Conservation (phyloP, 2,888 invertebrate species). For the Aproaerema taeniolella region DNA sequence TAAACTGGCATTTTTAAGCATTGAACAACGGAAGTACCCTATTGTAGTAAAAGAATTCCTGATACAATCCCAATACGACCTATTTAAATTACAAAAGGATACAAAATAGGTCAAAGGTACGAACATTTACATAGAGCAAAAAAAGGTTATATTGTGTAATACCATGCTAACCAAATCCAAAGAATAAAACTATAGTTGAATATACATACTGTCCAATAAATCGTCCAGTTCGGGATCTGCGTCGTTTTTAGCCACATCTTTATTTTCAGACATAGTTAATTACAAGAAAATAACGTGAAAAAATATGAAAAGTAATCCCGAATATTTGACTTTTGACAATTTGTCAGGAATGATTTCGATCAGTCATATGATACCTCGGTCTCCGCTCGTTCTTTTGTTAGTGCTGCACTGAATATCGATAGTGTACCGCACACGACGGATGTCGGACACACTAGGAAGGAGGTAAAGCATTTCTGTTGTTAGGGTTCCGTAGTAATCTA, state of each 20-base stretch:
- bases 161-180: conserved; percentile 20
- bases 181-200: conserved; percentile 15
- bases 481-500: too few species aligned
- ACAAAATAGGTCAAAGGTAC: not conserved
- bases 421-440: too few species aligned
- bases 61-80: not conserved
- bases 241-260: conserved; percentile 49
- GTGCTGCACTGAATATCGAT: too few species aligned
- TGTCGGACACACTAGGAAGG: too few species aligned
- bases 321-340: too few species aligned
- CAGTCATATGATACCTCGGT: too few species aligned
- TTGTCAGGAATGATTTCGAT: too few species aligned
- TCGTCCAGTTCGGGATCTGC: conserved; percentile 84
- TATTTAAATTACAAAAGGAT: conserved; percentile 1
- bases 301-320: too few species aligned
- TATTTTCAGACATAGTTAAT: conserved; percentile 62
- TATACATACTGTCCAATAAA: conserved; percentile 84
- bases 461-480: too few species aligned
- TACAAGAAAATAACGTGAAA: too few species aligned
- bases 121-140: conserved; percentile 21
- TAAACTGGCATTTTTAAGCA: not conserved
- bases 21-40: not conserved
- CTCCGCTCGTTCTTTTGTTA: too few species aligned
- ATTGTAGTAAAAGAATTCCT: not conserved
- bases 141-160: conserved; percentile 50